These are phyloP conservation scores for Tokudaia tokunoshimensis DNA, from an alignment of 2,797 vertebrate genomes.

Conservation along the genomic window DNA sequence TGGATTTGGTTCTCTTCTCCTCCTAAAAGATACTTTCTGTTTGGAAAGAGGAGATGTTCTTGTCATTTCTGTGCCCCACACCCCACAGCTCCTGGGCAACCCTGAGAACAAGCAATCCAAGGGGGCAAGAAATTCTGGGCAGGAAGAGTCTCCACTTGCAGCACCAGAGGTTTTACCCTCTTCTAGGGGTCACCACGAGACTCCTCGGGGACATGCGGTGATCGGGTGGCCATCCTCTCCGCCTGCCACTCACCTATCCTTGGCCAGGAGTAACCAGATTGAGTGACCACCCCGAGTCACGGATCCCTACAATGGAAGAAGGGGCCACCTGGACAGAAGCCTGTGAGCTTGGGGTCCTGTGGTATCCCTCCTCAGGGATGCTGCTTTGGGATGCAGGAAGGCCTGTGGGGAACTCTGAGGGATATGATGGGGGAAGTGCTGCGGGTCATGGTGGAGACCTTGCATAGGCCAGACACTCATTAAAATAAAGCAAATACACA, in stretches of 20 bases:
- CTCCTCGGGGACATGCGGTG: not conserved
- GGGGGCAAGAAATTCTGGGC: not conserved
- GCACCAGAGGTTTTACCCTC: not conserved
- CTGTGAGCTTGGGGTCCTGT: not conserved
- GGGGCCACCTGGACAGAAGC: not conserved
- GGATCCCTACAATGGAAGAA: not conserved
- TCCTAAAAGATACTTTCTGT: constrained; percentile 37
- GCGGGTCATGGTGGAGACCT: not conserved
- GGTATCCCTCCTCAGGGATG: not conserved
- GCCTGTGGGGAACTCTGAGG: not conserved
- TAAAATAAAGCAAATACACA: not conserved
- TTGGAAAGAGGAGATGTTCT: constrained; percentile 48
- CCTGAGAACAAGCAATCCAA: accelerated
- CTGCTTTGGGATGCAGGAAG: not conserved
- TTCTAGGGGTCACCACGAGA: not conserved
- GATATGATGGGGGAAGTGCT: not conserved
- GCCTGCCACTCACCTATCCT: not conserved
- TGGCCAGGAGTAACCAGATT: not conserved
- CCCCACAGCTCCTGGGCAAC: not conserved
- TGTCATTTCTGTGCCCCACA: too few relatives aligned
- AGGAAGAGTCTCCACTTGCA: not conserved
- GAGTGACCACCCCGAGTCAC: not conserved
- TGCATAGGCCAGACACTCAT: not conserved
- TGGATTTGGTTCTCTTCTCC: not conserved
- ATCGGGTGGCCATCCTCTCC: not conserved